Conservation (phyloP, 2,797 vertebrate genomes). For the Simalia tracyae region DNA sequence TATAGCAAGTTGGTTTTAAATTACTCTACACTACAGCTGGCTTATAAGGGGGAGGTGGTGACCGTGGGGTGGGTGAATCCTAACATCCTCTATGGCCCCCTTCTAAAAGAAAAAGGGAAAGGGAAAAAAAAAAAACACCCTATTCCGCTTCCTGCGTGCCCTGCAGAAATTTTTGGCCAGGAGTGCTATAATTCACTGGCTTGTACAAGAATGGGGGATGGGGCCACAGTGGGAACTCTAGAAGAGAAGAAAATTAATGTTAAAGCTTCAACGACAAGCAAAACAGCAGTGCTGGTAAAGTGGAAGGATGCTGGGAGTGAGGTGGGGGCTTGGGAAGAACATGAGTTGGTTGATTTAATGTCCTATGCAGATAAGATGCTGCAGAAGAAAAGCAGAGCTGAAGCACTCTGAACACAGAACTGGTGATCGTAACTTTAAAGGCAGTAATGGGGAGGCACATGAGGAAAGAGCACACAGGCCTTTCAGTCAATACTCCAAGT, state of each 20-base stretch:
- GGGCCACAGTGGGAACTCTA: background rate
- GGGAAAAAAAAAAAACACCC: too few species aligned
- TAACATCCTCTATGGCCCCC: background rate
- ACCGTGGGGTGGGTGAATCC: background rate
- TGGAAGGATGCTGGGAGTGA: background rate
- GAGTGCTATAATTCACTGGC: background rate
- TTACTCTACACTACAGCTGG: conserved; percentile 23
- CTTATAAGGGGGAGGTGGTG: background rate
- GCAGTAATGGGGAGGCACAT: background rate
- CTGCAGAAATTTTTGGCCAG: background rate
- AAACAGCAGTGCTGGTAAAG: background rate
- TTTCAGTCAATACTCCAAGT: background rate
- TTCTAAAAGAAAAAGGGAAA: background rate
- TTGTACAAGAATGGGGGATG: background rate
- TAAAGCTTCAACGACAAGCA: background rate
- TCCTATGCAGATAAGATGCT: background rate
- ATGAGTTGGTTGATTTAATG: background rate
- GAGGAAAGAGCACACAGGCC: background rate
- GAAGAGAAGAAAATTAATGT: background rate
- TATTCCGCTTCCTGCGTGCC: background rate
- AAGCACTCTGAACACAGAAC: background rate
- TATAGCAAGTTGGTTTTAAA: conserved; percentile 38
- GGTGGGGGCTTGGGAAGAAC: background rate
- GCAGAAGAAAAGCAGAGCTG: background rate
- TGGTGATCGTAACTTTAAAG: background rate